phyloP scores from a whole-genome alignment of 1,140 invertebrate species.

The Lucilia cuprina region DNA sequence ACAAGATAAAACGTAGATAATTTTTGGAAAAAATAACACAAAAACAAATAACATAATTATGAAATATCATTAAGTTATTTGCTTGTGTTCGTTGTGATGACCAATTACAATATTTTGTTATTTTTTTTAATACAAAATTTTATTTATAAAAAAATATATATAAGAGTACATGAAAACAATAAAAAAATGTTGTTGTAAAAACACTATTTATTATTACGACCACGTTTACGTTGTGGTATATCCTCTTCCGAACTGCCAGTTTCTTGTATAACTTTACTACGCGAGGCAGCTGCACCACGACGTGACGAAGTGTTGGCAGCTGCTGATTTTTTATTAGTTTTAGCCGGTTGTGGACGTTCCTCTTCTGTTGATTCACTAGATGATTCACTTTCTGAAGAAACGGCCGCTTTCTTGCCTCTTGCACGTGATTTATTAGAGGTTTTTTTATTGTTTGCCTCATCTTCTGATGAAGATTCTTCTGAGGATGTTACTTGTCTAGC shows the following conservation, averaged over 20 bases:
- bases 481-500: constrained; percentile 18
- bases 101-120: too few species aligned
- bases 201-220: constrained; percentile 35
- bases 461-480: constrained; percentile 18
- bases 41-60: too few species aligned
- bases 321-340: not conserved
- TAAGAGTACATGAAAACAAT: not conserved
- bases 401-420: not conserved
- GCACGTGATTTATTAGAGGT: not conserved
- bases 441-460: constrained; percentile 27
- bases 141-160: constrained; percentile 23
- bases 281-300: not conserved
- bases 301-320: not conserved
- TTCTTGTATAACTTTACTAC: constrained; percentile 38
- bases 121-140: not conserved
- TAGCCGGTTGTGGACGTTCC: not conserved
- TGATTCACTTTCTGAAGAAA: not conserved
- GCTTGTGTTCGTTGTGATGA: too few species aligned
- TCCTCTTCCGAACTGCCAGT: constrained; percentile 37
- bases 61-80: too few species aligned
- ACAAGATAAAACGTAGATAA: too few species aligned
- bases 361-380: not conserved
- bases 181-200: not conserved
- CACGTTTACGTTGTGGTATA: constrained; percentile 37
- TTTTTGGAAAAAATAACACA: too few species aligned